Evolutionary conservation across 2,888 invertebrate genomes (phyloP), one percentile per base, ranked within the genome.

Genomic region (Acholoe squamosa): DNA sequence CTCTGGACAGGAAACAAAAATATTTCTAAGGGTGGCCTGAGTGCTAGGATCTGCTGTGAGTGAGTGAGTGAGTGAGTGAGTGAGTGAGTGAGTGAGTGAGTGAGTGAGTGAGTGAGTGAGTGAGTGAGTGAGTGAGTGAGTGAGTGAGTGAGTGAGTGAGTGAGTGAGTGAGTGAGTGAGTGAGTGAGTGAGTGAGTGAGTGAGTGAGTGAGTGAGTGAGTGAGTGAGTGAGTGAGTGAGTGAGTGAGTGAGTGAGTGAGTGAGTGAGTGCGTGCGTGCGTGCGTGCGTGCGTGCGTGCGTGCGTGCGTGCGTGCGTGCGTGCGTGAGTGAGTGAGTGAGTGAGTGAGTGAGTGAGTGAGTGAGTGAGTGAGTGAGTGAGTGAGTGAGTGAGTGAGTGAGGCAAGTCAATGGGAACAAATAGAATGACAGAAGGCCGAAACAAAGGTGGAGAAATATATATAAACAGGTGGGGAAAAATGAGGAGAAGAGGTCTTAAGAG

Each of bases 61-160:
- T 16, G 89, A 67, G 77, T 71, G 80, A 71, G 80, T 76, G 90
- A 76, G 88, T 88, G 80, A 88, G 89, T 88, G 80, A 90, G 89
- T 88, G 88, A 90, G 88, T 54, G 90, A 76, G 76, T n/a, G 25
- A 28, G 76, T n/a, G 54, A 54, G 54, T 54, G 54, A 54, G 54
- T 54, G 54, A 84, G 89, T 84, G 43, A 84, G 80, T 84, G 5
- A 51, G 84, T 71, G 56, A 67, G 84, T 67, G 71, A 54, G 61
- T 61, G 90, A 84, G 88, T 90, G 90, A 67, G 86, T 84, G 89
- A 52, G 86, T 67, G 84, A 67, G 84, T 84, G 33, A 33, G 84
- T 33, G 25, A n/a, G 33, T 84, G n/a, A 43, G 84, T 84, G 54
- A 54, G 54, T 54, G 54, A 54, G 54, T 54, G 54, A 54, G 54